Evolutionary conservation across 1,140 invertebrate genomes (phyloP), one percentile per base, ranked within the genome.

Genomic region (Halesus radiatus): DNA sequence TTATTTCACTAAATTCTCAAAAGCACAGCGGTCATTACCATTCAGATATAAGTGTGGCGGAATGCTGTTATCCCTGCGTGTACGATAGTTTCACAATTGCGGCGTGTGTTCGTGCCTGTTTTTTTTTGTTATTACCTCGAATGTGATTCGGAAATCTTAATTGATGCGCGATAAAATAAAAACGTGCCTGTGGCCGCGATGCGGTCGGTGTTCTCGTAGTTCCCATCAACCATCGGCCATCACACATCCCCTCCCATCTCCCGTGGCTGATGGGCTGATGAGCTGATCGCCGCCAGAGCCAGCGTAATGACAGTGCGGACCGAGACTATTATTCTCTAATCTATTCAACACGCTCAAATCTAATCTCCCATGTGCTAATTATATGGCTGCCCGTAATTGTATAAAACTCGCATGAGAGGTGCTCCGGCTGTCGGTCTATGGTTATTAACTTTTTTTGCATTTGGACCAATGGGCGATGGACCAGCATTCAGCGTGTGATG

Each of bases 1-100:
- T 80, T 77, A 77, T 77, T 81, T 77, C 80, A 77, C 68, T 79
- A 45, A 54, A 58, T 79, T 79, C 78, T 79, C 78, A 45, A 73
- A 79, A 79, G 78, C 78, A 56, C 70, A 54, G 58, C 20, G 78
- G 78, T 60, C 72, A 80, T 80, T 80, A 80, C 78, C 68, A 75
- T 80, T 62, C 78, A 29, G 70, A 74, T 75, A 22, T 80, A 80
- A 80, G 45, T 54, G 74, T 56, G 74, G 74, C 18, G 74, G 74
- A 76, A 76, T 76, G 74, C 74, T 60, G 74, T 74, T 56, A 74
- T 74, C 70, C 56, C 50, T 52, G 70, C n/a, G 70, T 53, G 70
- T 74, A 56, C 26, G 52, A 74, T 74, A 74, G 70, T 54, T 54
- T 74, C 70, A 52, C 70, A 74, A 74, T 74, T 74, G 70, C 70